Percentiles rank a stretch among this genome's conserved stretches.
Evolutionary conservation across 2,888 invertebrate genomes (phyloP).

Genomic region (Netelia fuscicornis): DNA sequence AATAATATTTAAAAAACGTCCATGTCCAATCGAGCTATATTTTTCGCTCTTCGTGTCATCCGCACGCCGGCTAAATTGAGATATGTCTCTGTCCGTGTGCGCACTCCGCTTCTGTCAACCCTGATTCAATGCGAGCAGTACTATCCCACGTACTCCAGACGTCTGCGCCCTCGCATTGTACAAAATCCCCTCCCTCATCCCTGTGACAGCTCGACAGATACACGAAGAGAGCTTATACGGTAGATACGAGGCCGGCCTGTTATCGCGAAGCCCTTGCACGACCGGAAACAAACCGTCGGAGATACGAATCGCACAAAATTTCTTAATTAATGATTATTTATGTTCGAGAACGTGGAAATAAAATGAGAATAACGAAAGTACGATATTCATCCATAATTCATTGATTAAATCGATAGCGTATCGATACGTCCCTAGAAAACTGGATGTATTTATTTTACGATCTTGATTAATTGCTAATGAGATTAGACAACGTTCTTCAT

Average conservation of each 20-base stretch:
- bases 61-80: conserved; percentile 46
- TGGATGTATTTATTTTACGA: conserved; percentile 28
- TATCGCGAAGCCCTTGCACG: conserved; percentile 42
- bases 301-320: background rate
- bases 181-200: conserved; percentile 40
- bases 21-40: background rate
- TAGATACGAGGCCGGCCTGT: conserved; percentile 40
- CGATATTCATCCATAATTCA: too few species aligned
- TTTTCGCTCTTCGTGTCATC: conserved; percentile 41
- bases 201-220: conserved; percentile 28
- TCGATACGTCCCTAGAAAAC: background rate
- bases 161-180: conserved; percentile 64
- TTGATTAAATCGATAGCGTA: background rate
- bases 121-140: conserved; percentile 59
- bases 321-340: too few species aligned
- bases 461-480: conserved; percentile 34
- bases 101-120: conserved; percentile 57
- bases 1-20: conserved; percentile 21
- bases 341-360: too few species aligned
- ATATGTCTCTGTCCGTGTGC: conserved; percentile 31
- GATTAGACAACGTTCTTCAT: conserved; percentile 26
- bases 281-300: conserved; percentile 43
- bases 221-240: conserved; percentile 35
- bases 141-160: conserved; percentile 67
- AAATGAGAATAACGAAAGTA: too few species aligned